These are phyloP conservation scores for Apeira syringaria DNA, from an alignment of 2,888 invertebrate species.

Conservation along the genomic window DNA sequence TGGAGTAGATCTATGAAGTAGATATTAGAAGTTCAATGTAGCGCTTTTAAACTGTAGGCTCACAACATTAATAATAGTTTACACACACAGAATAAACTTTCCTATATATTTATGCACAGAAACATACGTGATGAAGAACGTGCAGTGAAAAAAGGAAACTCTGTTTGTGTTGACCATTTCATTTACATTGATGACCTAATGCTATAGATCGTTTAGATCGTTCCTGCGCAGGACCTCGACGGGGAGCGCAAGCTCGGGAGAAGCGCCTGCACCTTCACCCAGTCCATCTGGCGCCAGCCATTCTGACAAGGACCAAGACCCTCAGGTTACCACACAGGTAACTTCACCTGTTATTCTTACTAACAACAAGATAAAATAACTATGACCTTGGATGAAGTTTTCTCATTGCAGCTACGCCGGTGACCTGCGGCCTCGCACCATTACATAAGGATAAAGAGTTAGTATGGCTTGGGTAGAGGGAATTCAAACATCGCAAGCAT, in stretches of 20 bases:
- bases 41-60: conserved; percentile 42
- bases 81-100: conserved; percentile 50
- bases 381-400: too few relatives aligned
- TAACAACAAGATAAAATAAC: too few relatives aligned
- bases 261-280: conserved; percentile 80
- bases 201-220: conserved; percentile 78
- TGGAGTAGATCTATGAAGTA: conserved; percentile 1
- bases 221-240: conserved; percentile 81
- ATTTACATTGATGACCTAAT: conserved; percentile 69
- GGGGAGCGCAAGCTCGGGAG: conserved; percentile 76
- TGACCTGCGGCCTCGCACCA: too few relatives aligned
- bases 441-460: too few relatives aligned
- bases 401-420: too few relatives aligned
- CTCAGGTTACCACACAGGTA: conserved; percentile 81
- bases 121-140: background rate
- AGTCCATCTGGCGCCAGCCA: conserved; percentile 96
- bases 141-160: conserved; percentile 24
- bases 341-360: too few relatives aligned
- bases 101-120: background rate
- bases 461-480: too few relatives aligned
- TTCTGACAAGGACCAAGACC: conserved; percentile 94
- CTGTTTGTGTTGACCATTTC: conserved; percentile 61
- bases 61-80: conserved; percentile 43
- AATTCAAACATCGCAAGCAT: too few relatives aligned
- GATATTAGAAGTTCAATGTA: conserved; percentile 28